A percentile compares a stretch with the other conserved stretches of the same genome.
Conservation (phyloP, 2,797 vertebrate genomes). For the Muraenolepis orangiensis region DNA sequence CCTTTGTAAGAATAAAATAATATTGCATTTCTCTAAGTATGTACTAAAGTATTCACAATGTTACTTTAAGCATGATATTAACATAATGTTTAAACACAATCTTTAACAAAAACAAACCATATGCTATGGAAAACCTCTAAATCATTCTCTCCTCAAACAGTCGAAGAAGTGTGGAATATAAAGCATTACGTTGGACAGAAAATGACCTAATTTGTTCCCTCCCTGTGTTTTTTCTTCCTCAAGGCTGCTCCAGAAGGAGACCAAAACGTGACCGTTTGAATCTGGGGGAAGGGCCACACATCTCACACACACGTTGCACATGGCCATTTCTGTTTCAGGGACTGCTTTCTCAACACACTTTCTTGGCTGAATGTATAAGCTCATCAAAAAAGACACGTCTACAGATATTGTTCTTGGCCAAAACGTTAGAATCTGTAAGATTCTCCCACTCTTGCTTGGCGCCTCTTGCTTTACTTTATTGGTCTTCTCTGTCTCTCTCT, state of each 20-base stretch:
- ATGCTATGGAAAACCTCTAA: background rate
- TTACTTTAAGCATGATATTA: background rate
- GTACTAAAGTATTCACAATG: background rate
- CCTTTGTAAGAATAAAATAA: background rate
- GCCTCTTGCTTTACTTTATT: constrained; percentile 1
- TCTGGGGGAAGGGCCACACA: background rate
- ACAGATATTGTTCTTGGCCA: constrained; percentile 34
- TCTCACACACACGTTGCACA: background rate
- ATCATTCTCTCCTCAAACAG: background rate
- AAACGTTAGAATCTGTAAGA: constrained; percentile 3
- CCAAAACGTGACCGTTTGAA: constrained; percentile 1
- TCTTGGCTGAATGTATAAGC: constrained; percentile 12
- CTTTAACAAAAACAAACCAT: background rate
- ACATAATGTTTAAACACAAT: background rate
- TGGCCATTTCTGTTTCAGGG: background rate
- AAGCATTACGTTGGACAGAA: background rate
- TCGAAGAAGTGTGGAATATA: background rate
- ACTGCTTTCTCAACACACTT: background rate
- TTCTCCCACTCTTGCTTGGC: constrained; percentile 28
- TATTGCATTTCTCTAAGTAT: background rate
- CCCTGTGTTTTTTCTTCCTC: background rate
- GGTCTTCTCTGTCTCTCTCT: background rate
- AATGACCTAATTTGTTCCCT: background rate
- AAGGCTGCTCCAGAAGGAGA: background rate
- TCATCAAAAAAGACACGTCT: constrained; percentile 17